Evolutionary conservation across 2,113 vertebrate genomes (phyloP).

Genomic region (Calidris pugnax): DNA sequence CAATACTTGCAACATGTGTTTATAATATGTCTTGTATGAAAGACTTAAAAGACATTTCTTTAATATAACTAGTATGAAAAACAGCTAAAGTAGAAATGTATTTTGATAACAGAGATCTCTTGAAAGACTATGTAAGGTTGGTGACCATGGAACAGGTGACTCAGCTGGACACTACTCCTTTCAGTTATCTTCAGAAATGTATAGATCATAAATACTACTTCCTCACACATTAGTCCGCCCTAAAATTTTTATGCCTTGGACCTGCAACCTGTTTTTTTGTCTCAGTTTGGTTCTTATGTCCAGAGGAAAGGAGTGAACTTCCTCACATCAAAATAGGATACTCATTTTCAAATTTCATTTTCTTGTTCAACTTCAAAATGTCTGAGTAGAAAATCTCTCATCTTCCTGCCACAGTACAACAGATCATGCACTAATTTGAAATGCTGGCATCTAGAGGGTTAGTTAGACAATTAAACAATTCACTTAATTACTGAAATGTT

Average conservation of each 20-base stretch:
- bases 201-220: not conserved
- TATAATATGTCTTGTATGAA: not conserved
- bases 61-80: not conserved
- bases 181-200: not conserved
- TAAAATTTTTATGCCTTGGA: not conserved
- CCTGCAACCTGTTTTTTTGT: not conserved
- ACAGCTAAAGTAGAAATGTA: not conserved
- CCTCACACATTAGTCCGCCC: not conserved
- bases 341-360: not conserved
- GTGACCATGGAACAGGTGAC: not conserved
- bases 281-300: not conserved
- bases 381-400: not conserved
- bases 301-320: not conserved
- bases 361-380: not conserved
- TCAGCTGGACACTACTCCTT: not conserved
- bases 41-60: not conserved
- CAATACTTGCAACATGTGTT: not conserved
- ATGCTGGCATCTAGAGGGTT: not conserved
- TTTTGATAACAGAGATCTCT: not conserved
- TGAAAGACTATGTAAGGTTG: not conserved
- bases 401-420: not conserved
- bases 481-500: not conserved
- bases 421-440: not conserved
- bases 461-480: not conserved
- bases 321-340: not conserved